Conservation (phyloP, 2,888 invertebrate species). For the Drosophila rellima region DNA sequence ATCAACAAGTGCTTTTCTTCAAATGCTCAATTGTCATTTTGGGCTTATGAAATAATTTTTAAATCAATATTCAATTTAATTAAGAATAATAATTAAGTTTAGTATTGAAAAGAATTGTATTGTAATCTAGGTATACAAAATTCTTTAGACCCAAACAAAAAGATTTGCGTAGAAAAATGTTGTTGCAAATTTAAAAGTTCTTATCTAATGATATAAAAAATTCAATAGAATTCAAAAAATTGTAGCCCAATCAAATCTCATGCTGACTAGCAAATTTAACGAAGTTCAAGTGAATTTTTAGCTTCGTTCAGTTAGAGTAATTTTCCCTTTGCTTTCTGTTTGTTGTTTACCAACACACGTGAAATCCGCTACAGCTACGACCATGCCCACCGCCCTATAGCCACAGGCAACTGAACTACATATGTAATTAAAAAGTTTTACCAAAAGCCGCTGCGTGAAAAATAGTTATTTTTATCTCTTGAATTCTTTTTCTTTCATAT, state of each 20-base stretch:
- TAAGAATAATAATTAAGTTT: too few species aligned
- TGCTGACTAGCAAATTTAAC: background rate
- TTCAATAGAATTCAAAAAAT: background rate
- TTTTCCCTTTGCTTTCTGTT: slow-evolving; percentile 10
- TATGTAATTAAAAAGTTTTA: slow-evolving; percentile 72
- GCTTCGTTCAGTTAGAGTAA: background rate
- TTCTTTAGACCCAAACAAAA: too few species aligned
- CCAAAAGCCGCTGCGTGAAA: slow-evolving; percentile 33
- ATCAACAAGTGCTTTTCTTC: background rate
- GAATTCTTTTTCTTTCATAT: slow-evolving; percentile 37
- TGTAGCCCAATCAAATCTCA: background rate
- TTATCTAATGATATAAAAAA: background rate
- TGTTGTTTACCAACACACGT: slow-evolving; percentile 21
- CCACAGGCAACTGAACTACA: slow-evolving; percentile 41
- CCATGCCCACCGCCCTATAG: slow-evolving; percentile 12
- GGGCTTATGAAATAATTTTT: background rate
- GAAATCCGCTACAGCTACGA: slow-evolving; percentile 15
- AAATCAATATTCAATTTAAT: too few species aligned
- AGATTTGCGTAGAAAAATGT: too few species aligned
- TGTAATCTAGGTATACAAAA: too few species aligned
- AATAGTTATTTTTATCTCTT: slow-evolving; percentile 30
- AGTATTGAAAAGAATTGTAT: too few species aligned
- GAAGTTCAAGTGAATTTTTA: slow-evolving; percentile 3
- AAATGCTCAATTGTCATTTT: background rate
- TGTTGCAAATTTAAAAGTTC: background rate